Percentiles rank a stretch among this genome's conserved stretches.
phyloP scores from a whole-genome alignment of 1,140 invertebrate species.

The Drosophila burlai region DNA sequence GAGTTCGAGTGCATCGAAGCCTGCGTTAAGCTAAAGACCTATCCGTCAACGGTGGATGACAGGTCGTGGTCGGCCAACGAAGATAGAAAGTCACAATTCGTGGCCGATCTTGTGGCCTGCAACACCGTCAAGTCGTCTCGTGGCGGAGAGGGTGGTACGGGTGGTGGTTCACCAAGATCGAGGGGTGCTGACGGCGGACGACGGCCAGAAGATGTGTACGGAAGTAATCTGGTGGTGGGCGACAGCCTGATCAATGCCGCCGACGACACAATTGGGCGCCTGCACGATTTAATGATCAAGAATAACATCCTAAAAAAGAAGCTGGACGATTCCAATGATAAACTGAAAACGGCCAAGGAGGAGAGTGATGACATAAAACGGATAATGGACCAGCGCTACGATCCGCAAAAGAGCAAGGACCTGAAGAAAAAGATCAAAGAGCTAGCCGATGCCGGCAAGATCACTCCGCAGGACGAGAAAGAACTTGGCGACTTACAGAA shows the following conservation, averaged over 20 bases:
- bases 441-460: slow-evolving; percentile 53
- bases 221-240: slow-evolving; percentile 42
- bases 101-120: slow-evolving; percentile 71
- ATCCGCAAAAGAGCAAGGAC: slow-evolving; percentile 50
- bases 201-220: slow-evolving; percentile 17
- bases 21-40: slow-evolving; percentile 75
- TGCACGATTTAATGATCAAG: slow-evolving; percentile 55
- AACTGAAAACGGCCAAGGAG: slow-evolving; percentile 30
- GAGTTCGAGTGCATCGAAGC: slow-evolving; percentile 56
- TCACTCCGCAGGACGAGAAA: slow-evolving; percentile 57
- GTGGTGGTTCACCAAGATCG: not conserved
- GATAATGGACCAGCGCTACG: slow-evolving; percentile 69
- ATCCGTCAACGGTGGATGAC: slow-evolving; percentile 73
- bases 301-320: slow-evolving; percentile 65
- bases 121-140: slow-evolving; percentile 19
- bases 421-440: slow-evolving; percentile 67
- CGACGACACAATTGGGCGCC: slow-evolving; percentile 46
- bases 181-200: not conserved
- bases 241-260: slow-evolving; percentile 72
- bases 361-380: slow-evolving; percentile 67
- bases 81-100: slow-evolving; percentile 64
- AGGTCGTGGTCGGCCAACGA: slow-evolving; percentile 74
- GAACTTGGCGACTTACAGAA: slow-evolving; percentile 54
- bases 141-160: not conserved
- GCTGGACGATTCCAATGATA: slow-evolving; percentile 45